phyloP scores from a whole-genome alignment of 2,888 invertebrate species.

The Notodonta dromedarius region DNA sequence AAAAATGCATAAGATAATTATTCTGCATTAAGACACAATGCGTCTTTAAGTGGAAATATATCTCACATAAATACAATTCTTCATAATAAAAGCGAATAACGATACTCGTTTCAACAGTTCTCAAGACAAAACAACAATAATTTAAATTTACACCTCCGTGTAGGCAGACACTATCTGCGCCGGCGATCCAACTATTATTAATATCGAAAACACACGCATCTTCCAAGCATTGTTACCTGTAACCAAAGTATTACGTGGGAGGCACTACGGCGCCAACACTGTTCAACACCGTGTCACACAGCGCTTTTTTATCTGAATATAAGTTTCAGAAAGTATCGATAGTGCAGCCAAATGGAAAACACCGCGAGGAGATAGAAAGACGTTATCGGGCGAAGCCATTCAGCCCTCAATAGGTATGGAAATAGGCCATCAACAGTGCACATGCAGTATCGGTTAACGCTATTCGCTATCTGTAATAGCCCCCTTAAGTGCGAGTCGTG shows the following conservation, averaged over 20 bases:
- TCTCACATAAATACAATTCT: neutral
- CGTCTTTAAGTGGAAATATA: too few relatives aligned
- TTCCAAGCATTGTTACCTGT: slow-evolving; percentile 37
- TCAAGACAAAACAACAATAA: slow-evolving; percentile 25
- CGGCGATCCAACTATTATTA: slow-evolving; percentile 37
- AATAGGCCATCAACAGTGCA: slow-evolving; percentile 61
- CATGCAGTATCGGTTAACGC: slow-evolving; percentile 56
- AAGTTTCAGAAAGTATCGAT: slow-evolving; percentile 8
- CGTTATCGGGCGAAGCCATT: slow-evolving; percentile 48
- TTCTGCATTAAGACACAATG: too few relatives aligned
- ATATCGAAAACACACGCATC: slow-evolving; percentile 41
- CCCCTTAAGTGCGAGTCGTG: slow-evolving; percentile 52
- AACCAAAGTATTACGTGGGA: slow-evolving; percentile 43
- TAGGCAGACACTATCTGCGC: slow-evolving; percentile 27
- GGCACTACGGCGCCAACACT: slow-evolving; percentile 14
- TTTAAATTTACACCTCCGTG: slow-evolving; percentile 36
- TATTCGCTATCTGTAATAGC: slow-evolving; percentile 66
- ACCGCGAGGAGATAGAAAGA: slow-evolving; percentile 32
- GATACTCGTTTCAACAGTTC: slow-evolving; percentile 12
- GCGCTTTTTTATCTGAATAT: slow-evolving; percentile 14
- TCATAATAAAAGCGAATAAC: neutral
- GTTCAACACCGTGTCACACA: slow-evolving; percentile 16
- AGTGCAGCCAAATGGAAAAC: slow-evolving; percentile 39
- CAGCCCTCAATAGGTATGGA: slow-evolving; percentile 62
- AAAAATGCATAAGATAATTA: too few relatives aligned